Percentiles rank a stretch among this genome's conserved stretches.
phyloP scores from a whole-genome alignment of 2,888 invertebrate species.

The Drosophila buzzatii region DNA sequence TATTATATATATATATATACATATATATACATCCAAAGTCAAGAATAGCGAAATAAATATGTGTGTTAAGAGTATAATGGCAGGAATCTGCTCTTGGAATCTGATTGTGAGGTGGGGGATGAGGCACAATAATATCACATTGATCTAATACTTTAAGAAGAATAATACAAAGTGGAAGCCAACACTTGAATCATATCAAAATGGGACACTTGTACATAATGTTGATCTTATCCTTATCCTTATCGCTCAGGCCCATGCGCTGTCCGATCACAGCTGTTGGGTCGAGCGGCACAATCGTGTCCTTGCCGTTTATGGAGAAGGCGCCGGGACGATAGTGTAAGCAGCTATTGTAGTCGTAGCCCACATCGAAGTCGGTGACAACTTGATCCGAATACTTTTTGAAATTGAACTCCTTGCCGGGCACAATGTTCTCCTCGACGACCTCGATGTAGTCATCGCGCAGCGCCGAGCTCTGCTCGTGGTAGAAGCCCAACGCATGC shows the following conservation, averaged over 20 bases:
- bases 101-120: background rate
- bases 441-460: constrained; percentile 89
- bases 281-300: constrained; percentile 88
- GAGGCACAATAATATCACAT: constrained; percentile 59
- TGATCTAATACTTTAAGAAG: constrained; percentile 37
- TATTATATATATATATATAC: constrained; percentile 33
- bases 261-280: constrained; percentile 80
- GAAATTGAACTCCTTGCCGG: constrained; percentile 90
- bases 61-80: background rate
- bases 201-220: constrained; percentile 83
- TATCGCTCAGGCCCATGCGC: constrained; percentile 73
- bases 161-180: constrained; percentile 8
- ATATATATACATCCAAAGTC: constrained; percentile 30
- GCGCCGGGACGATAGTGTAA: constrained; percentile 92
- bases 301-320: constrained; percentile 89
- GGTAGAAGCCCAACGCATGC: constrained; percentile 92
- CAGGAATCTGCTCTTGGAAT: background rate
- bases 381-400: constrained; percentile 87
- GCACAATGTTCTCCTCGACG: constrained; percentile 83
- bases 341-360: constrained; percentile 92
- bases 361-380: constrained; percentile 88
- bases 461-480: constrained; percentile 92
- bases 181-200: constrained; percentile 49
- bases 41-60: background rate
- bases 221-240: constrained; percentile 82